Conservation (phyloP, 2,113 vertebrate genomes). For the Catagonus wagneri region DNA sequence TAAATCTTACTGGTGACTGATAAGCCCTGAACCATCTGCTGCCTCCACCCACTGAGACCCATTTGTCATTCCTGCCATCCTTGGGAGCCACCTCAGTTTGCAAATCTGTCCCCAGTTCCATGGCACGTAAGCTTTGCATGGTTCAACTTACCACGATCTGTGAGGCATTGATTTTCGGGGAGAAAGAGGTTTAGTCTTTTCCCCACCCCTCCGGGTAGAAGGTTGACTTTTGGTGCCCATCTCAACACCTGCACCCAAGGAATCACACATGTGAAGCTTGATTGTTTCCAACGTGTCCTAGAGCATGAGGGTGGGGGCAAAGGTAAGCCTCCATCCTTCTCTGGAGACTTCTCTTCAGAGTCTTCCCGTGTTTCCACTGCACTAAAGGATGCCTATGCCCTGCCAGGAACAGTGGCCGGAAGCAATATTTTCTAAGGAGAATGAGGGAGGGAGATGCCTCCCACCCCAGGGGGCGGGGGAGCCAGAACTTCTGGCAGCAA, state of each 20-base stretch:
- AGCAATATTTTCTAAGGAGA: not conserved
- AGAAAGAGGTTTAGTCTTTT: not conserved
- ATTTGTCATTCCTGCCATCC: not conserved
- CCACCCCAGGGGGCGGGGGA: no score
- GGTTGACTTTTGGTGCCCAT: not conserved
- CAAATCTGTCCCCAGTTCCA: not conserved
- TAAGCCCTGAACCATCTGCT: no score
- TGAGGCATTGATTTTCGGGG: not conserved
- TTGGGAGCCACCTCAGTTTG: not conserved
- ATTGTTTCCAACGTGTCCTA: not conserved
- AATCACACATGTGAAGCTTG: accelerated
- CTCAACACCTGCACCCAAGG: not conserved
- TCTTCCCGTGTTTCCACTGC: not conserved
- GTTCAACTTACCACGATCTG: no score
- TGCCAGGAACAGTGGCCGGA: not conserved
- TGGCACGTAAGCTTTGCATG: not conserved
- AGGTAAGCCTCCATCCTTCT: no score
- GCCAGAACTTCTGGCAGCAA: not conserved
- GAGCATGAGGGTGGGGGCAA: not conserved
- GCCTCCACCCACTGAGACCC: not conserved
- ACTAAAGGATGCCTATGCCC: accelerated
- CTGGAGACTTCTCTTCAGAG: no score
- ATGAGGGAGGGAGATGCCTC: not conserved
- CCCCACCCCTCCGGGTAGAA: not conserved
- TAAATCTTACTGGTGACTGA: not conserved